Base-by-base conservation (phyloP, 2,888 invertebrate species). In the Sinohyriopsis cumingii region DNA sequence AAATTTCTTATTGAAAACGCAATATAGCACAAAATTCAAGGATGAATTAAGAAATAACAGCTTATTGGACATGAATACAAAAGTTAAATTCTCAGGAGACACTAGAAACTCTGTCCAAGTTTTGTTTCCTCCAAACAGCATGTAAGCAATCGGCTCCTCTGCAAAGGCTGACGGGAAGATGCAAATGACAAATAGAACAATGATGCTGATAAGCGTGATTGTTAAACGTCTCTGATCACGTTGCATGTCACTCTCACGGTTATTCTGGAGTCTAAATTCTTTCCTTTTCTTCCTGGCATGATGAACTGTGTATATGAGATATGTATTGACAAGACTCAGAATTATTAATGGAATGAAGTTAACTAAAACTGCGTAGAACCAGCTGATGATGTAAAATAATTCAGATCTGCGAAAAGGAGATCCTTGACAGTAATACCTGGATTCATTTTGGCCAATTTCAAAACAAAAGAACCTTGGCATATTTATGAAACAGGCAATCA, bases 11-110 rank as follows among this genome's bases (percentile, higher is more conserved):
- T 85, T 89, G 68, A 88, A 87, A 55, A 85, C 82, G 73, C 87
- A 87, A 75, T 87, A 89, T 54, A 88, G 74, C 45, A 88, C 77
- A 70, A 88, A 88, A 71, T 88, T 89, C 12, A 87, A 72, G 7
- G 87, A 85, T 22, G 82, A 75, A 65, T 87, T 87, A 59, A 83
- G 71, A 68, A 79, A 82, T 6, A 88, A 68, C 5, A 88, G 79
- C 20, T 86, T 67, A 72, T 87, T 88, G 67, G 84, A 78, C 7
- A 84, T 71, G 53, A 74, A 75, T 22, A 73, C 73, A 20, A 77
- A 67, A 5, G 54, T 61, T 22, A 65, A 62, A 69, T 84, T 84
- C n/a, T 75, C 76, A 6, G 75, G 68, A 6, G 79, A 73, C 12
- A 62, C 67, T 12, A 76, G 63, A 71, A 82, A 85, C 33, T 83